These are phyloP conservation scores for Orthonevra nobilis DNA, from an alignment of 2,888 invertebrate genomes.

Conservation along the genomic window DNA sequence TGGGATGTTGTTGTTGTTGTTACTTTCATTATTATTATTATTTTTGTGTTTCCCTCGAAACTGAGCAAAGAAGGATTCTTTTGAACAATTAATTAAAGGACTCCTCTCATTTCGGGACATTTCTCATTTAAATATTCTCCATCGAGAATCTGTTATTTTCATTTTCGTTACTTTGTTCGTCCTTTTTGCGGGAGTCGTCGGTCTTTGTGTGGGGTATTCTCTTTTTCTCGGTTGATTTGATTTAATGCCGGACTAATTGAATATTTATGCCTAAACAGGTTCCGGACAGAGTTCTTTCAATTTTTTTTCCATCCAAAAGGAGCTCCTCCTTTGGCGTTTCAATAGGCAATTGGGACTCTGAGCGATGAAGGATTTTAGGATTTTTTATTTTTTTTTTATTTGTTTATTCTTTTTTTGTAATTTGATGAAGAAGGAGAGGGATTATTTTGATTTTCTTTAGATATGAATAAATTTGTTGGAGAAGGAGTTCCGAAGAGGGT, in stretches of 20 bases:
- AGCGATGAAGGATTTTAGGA: no score
- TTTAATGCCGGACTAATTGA: slow-evolving; percentile 48
- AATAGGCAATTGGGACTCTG: slow-evolving; percentile 42
- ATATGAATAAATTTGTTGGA: no score
- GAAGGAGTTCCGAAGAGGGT: no score
- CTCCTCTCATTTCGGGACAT: slow-evolving; percentile 1
- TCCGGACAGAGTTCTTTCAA: slow-evolving; percentile 8
- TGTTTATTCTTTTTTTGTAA: slow-evolving; percentile 37
- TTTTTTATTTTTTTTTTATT: no score
- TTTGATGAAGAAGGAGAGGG: slow-evolving; percentile 8
- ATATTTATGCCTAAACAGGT: slow-evolving; percentile 49
- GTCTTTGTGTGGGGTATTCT: slow-evolving; percentile 7
- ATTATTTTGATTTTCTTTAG: no score
- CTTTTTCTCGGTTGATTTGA: slow-evolving; percentile 43
- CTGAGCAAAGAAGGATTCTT: background rate
- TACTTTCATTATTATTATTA: background rate
- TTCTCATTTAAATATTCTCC: slow-evolving; percentile 37
- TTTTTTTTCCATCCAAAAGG: no score
- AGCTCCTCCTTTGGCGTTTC: slow-evolving; percentile 24
- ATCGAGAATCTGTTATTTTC: background rate
- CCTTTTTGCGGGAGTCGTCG: background rate
- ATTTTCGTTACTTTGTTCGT: background rate
- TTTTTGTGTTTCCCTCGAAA: background rate
- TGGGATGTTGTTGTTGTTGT: background rate
- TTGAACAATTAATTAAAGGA: slow-evolving; percentile 30